Base-by-base conservation (phyloP, 2,888 invertebrate species). In the Slavum lentiscoides region DNA sequence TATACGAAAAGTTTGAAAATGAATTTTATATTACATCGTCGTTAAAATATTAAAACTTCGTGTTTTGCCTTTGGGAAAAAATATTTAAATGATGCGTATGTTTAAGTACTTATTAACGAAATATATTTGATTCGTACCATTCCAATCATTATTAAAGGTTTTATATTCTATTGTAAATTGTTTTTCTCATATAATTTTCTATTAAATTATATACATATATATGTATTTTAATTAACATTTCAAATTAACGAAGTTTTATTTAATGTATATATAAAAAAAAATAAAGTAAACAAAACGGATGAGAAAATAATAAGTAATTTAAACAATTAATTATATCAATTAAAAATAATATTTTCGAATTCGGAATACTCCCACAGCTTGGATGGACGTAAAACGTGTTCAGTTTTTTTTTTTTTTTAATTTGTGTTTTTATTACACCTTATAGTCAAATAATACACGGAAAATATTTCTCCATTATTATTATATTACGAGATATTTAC, bases 161-260 rank as follows among this genome's bases (percentile, higher is more conserved):
- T 21, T n/a, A 59, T 7, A 21, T 61, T 30, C 72, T 43, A 43
- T 30, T 62, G n/a, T 62, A 3, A 19, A 49, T 49, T 1, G 8
- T 49, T 62, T 74, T 74, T 74, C 73, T 53, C 73, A 62, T 74
- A 3, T 74, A 3, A n/a, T 74, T 62, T 30, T 49, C 49, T 53
- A 62, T 30, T 68, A 17, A 49, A 23, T 68, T 30, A 8, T n/a
- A 53, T 37, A 19, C 21, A 43, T 39, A 19, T 68, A 62, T 73
- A 43, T 39, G 9, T 68, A 62, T 73, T 43, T 9, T 53, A 53
- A 74, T 74, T 30, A 74, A 74, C 62, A 30, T 49, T 74, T 74
- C 3, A 13, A 74, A 62, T 7, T 62, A 30, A 30, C 7, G 23
- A 19, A 23, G 7, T 61, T 68, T 23, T 61, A 49, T 49, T 61